Base-by-base conservation (phyloP, 2,113 vertebrate species). In the Pholis gunnellus region DNA sequence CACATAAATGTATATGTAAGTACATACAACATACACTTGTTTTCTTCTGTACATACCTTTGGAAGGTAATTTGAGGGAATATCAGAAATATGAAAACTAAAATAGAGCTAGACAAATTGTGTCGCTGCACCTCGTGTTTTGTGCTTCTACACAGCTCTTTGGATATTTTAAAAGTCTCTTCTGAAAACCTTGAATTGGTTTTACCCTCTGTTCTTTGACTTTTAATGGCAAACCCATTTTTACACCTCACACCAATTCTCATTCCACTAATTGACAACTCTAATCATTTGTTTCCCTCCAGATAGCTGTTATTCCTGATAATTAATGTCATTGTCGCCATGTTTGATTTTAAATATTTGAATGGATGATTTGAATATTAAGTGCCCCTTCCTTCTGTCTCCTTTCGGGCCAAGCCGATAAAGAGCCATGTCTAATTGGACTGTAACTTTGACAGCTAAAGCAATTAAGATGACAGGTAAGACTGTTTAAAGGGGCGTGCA, bases 381-480 rank as follows among this genome's bases (percentile, higher is more conserved):
- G 68, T 78, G 63, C 29, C 69, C 67, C 36, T 31, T 22, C 65
- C 59, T 15, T 46, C 76, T 69, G 69, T 87, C 88, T 86, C 61
- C 44, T 76, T 60, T 38, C 29, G 2, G 50, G 27, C 75, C n/a
- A 1, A 11, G 44, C 34, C 1, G 79, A 91, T 89, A 90, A 90
- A 87, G 83, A 77, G 75, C 74, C 65, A 59, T 74, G 81, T 87
- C 89, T 91, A 91, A 91, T 91, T 91, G 90, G 89, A 78, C 84
- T 75, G 71, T 81, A 87, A 84, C 71, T 74, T 69, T 89, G 90
- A 93, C 92, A 89, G 84, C 81, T 83, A 84, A 89, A 92, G 90
- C 92, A 91, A 93, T 92, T 93, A 93, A 86, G 81, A 82, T 92
- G 92, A 92, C 87, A 93, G 90, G 84, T 88, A 65, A 76, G 72